Percentiles rank a stretch among this genome's conserved stretches.
These are phyloP conservation scores for Apamea crenata DNA, from an alignment of 2,888 invertebrate species.

Conservation along the genomic window DNA sequence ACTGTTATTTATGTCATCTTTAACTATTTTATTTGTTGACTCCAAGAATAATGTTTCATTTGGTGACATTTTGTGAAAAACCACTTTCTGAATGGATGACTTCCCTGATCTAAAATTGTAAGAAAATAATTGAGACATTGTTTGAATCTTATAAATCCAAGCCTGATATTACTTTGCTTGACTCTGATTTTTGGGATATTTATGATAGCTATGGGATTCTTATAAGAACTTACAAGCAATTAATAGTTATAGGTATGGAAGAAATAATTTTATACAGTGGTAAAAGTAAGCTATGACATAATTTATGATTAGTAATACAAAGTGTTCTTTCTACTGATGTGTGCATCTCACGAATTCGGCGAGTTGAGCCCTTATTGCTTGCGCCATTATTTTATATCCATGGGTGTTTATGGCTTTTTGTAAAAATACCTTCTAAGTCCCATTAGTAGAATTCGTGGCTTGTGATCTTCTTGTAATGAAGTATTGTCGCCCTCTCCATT, in stretches of 20 bases:
- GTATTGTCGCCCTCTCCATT: constrained; percentile 92
- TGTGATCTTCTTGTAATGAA: constrained; percentile 93
- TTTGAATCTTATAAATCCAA: background rate
- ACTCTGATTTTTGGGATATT: background rate
- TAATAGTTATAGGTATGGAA: background rate
- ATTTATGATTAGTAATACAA: background rate
- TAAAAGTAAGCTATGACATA: background rate
- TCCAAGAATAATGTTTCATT: constrained; percentile 99
- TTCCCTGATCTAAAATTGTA: constrained; percentile 96
- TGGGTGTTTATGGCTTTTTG: constrained; percentile 18
- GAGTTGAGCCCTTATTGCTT: background rate
- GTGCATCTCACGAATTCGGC: background rate
- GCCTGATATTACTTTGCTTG: background rate
- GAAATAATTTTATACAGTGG: background rate
- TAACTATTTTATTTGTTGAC: constrained; percentile 99
- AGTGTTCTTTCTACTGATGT: background rate
- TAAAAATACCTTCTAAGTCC: constrained; percentile 94
- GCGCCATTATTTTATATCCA: constrained; percentile 18
- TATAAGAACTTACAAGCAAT: background rate
- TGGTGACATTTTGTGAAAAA: constrained; percentile 99
- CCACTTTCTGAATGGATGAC: constrained; percentile 99
- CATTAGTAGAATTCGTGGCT: constrained; percentile 98
- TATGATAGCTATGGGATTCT: background rate
- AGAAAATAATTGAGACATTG: background rate
- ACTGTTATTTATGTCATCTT: constrained; percentile 98